Evolutionary conservation across 2,888 invertebrate genomes (phyloP), one percentile per base, ranked within the genome.

Genomic region (Sthenelais limicola): DNA sequence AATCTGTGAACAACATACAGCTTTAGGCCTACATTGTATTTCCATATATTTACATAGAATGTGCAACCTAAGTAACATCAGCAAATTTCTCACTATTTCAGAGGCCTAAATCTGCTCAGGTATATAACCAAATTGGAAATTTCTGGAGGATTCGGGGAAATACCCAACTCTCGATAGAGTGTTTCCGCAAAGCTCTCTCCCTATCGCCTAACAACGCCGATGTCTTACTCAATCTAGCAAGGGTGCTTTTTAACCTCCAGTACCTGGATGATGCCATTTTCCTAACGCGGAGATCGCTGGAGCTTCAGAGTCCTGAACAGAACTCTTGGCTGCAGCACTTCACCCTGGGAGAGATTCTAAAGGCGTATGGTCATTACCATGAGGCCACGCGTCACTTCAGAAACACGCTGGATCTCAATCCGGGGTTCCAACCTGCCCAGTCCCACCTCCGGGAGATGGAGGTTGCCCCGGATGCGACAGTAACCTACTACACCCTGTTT

Each of bases 241-340:
- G 94, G 78, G 94, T 95, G 30, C 88, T 95, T 68, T 93, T 94
- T 88, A 94, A 94, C 78, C 91, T 95, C 73, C 94, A 95, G 86
- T 95, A 95, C 88, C 89, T 95, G 78, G 95, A 96, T 87, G 95
- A 96, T 88, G 95, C 95, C 51, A 94, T 95, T 80, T 94, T 93
- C 85, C 90, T 96, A 82, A 94, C 95, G 68, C 91, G 94, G 80
- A 91, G 94, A 69, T 95, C 95, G 18, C 90, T 96, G 49, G 94
- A 94, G 83, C 92, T 94, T 73, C 94, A 94, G 85, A 92, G 94
- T 33, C 93, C 93, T 0, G 94, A 94, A 84, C 93, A 94, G 83
- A 94, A 93, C 84, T 93, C 94, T 1, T 95, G 95, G 95, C 93
- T 94, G 84, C 95, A 95, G 88, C 94, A 95, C 89, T 94, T 95